These are phyloP conservation scores for Mellilla xanthometata DNA, from an alignment of 2,888 invertebrate genomes.

Conservation along the genomic window DNA sequence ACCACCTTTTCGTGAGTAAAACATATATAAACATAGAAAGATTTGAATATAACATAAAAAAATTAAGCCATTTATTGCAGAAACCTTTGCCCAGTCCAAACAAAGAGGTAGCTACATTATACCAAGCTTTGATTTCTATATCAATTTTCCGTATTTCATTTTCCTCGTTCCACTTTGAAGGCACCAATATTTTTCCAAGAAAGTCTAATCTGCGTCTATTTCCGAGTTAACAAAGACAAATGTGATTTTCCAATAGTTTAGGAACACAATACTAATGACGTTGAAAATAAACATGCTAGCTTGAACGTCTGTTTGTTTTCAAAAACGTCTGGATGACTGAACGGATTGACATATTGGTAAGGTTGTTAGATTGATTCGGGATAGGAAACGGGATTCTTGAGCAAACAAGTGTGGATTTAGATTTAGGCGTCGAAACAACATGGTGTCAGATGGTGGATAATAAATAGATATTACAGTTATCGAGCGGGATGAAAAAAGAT, in stretches of 20 bases:
- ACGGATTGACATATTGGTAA: conserved; percentile 67
- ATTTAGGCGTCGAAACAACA: neutral
- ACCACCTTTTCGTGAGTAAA: too few species aligned
- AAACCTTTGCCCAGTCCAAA: too few species aligned
- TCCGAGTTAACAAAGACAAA: conserved; percentile 38
- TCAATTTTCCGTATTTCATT: too few species aligned
- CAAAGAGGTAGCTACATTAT: too few species aligned
- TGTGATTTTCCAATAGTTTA: conserved; percentile 44
- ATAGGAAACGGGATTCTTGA: conserved; percentile 27
- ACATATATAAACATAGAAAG: too few species aligned
- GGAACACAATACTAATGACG: conserved; percentile 42
- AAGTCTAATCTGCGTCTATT: conserved; percentile 10
- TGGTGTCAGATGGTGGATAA: too few species aligned
- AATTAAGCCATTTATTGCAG: too few species aligned
- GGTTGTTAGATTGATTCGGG: conserved; percentile 63
- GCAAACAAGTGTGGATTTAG: conserved; percentile 3
- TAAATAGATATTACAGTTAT: too few species aligned
- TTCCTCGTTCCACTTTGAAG: neutral
- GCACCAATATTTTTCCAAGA: conserved; percentile 6
- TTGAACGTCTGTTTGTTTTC: conserved; percentile 67
- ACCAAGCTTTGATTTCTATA: too few species aligned
- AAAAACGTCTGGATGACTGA: conserved; percentile 57
- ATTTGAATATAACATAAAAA: too few species aligned
- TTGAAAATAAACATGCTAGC: conserved; percentile 68
- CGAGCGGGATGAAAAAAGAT: too few species aligned